These are phyloP conservation scores for Lutra lutra DNA, from an alignment of 2,797 vertebrate species.

Conservation along the genomic window DNA sequence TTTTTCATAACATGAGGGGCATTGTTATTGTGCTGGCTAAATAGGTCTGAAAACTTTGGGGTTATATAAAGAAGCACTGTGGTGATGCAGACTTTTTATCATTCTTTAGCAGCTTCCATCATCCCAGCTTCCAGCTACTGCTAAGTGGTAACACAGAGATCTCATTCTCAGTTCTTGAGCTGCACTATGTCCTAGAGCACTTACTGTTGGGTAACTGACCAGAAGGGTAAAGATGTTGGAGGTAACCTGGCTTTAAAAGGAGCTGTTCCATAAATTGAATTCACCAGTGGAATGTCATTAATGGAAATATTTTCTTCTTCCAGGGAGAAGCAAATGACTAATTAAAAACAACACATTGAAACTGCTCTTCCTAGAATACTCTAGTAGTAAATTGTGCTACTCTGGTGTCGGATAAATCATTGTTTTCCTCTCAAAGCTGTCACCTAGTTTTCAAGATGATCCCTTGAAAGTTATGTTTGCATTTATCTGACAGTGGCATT, in stretches of 20 bases:
- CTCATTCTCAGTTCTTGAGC: neutral
- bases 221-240: neutral
- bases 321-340: neutral
- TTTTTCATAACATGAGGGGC: neutral
- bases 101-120: neutral
- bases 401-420: conserved; percentile 19
- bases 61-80: neutral
- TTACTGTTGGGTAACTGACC: neutral
- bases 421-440: conserved; percentile 51
- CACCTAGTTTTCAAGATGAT: conserved; percentile 45
- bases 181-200: neutral
- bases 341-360: conserved; percentile 20
- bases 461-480: conserved; percentile 29
- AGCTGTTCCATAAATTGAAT: neutral
- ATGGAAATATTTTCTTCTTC: conserved; percentile 25
- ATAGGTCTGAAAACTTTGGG: neutral
- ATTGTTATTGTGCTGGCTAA: neutral
- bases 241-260: neutral
- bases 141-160: neutral
- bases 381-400: neutral
- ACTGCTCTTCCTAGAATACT: neutral
- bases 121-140: neutral
- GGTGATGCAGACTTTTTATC: neutral
- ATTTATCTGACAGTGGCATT: conserved; percentile 32
- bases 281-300: conserved; percentile 28